Base-by-base conservation (phyloP, 2,888 invertebrate genomes). In the Eretmocerus hayati region DNA sequence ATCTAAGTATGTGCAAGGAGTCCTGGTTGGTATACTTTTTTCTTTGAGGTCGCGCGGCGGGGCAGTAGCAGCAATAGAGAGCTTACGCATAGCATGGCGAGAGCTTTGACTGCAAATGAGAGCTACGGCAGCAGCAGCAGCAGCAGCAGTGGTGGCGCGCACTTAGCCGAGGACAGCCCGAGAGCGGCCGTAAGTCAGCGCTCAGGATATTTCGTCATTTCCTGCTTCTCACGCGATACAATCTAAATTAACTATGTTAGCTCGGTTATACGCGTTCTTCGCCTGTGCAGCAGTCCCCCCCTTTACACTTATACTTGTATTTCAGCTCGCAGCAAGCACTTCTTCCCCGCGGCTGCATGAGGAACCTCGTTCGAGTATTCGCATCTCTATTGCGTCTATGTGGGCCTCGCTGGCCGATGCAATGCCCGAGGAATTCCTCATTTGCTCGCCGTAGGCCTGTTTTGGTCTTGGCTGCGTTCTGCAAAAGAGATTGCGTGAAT, bases 201-300 rank as follows among this genome's bases (percentile, higher is more conserved):
- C 69, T 69, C 71, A 71, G 71, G 71, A 71, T 71, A 71, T 71
- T 71, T 71, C 71, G 71, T 71, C 71, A 71, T 71, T 71, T 71
- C 71, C 71, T 71, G 71, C 69, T 71, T 71, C 71, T 71, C 71
- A 71, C 71, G 71, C 71, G 71, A 71, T 71, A 71, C 71, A 71
- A 71, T 71, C 71, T 71, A 71, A 71, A 71, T 71, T 71, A 71
- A 71, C 71, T 67, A 70, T 67, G 71, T 71, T 71, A 69, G 69
- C 71, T 68, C 63, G 67, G 70, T 66, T 69, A 70, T 68, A 65
- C 65, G 63, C 65, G 66, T 69, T 65, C 68, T 60, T 59, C 56
- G 59, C 54, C 58, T 41, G 22, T 39, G 46, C 48, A 50, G 41
- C 48, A 48, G 50, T 16, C 22, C 23, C 40, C 23, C 40, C 16